Conservation (phyloP, 2,888 invertebrate genomes). For the Ornithoptera alexandrae region DNA sequence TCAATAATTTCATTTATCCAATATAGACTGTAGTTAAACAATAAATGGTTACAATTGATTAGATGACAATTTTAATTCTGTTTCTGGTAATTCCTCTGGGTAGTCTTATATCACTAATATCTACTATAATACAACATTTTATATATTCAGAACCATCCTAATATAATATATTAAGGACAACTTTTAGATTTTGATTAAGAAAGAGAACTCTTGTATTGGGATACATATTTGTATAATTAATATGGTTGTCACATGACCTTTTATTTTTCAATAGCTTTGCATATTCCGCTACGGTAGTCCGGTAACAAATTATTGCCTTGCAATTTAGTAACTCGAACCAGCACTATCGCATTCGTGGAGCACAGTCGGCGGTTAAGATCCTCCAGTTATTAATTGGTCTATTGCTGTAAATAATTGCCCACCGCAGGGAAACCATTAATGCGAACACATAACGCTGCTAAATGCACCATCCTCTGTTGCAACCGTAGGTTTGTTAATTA, state of each 20-base stretch:
- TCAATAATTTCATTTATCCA: too few relatives aligned
- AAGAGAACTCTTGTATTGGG: too few relatives aligned
- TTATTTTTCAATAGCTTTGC: not conserved
- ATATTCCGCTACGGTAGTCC: not conserved
- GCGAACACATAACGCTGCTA: conserved; percentile 37
- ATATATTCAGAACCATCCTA: too few relatives aligned
- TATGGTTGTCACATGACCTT: not conserved
- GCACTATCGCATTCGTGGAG: conserved; percentile 41
- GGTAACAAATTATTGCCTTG: conserved; percentile 22
- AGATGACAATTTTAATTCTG: too few relatives aligned
- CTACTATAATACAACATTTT: too few relatives aligned
- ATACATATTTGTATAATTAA: too few relatives aligned
- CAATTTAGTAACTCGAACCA: conserved; percentile 40
- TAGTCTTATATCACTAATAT: too few relatives aligned
- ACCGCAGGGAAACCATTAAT: conserved; percentile 44
- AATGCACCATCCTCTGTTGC: conserved; percentile 36
- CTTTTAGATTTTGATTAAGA: too few relatives aligned
- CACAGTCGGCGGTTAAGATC: conserved; percentile 36
- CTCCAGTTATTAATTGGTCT: conserved; percentile 52
- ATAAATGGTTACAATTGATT: too few relatives aligned
- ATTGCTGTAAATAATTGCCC: conserved; percentile 54
- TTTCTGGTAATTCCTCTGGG: too few relatives aligned
- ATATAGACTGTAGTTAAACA: too few relatives aligned
- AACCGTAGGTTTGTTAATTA: conserved; percentile 28
- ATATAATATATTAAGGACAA: too few relatives aligned